Conservation (phyloP, 2,113 vertebrate genomes). For the Entosphenus tridentatus region DNA sequence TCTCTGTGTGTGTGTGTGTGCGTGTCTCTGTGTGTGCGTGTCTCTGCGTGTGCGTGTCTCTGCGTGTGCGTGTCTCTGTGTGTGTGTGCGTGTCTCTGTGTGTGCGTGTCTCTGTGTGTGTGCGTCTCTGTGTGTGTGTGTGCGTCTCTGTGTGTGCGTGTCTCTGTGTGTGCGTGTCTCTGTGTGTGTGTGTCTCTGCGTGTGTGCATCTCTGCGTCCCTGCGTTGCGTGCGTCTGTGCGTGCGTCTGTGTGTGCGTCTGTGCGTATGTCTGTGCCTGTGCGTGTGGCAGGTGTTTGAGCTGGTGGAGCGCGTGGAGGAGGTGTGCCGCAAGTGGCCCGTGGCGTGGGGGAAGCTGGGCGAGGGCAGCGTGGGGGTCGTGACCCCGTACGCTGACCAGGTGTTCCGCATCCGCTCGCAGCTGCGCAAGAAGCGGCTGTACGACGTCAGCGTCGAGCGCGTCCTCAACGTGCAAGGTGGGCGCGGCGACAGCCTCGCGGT, state of each 20-base stretch:
- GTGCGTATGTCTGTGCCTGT: slow-evolving; percentile 8
- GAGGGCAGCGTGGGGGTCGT: slow-evolving; percentile 92
- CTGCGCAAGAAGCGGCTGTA: slow-evolving; percentile 87
- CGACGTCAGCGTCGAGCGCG: slow-evolving; percentile 87
- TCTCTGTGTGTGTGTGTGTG: no score
- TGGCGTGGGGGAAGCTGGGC: slow-evolving; percentile 89
- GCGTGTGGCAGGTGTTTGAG: slow-evolving; percentile 62
- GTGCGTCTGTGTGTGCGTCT: slow-evolving; percentile 6
- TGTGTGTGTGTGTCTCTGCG: no score
- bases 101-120: no score
- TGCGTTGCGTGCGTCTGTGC: background rate
- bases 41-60: no score
- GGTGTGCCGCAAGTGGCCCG: slow-evolving; percentile 82
- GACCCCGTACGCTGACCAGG: slow-evolving; percentile 84
- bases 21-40: no score
- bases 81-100: no score
- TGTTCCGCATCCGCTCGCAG: slow-evolving; percentile 83
- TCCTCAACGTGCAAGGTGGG: slow-evolving; percentile 94
- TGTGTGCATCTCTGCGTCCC: no score
- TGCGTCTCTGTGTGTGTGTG: no score
- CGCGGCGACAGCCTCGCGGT: background rate
- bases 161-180: no score
- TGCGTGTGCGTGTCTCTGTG: no score
- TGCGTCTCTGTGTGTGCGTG: no score
- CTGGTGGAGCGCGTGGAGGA: slow-evolving; percentile 93